Conservation (phyloP, 2,888 invertebrate genomes). For the Biston stratarius region DNA sequence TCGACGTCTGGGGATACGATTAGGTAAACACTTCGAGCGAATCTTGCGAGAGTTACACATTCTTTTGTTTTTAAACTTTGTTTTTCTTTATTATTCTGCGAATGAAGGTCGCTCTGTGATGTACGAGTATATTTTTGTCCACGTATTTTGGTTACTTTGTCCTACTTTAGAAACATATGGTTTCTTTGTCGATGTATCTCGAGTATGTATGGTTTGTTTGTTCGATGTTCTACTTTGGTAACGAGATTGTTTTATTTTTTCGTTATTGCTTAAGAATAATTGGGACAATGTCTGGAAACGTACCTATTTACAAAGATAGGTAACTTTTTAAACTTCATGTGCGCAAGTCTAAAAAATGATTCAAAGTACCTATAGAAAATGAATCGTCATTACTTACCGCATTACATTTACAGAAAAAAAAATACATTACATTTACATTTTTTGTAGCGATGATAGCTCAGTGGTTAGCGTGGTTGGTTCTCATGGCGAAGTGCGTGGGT, state of each 20-base stretch:
- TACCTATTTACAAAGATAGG: background rate
- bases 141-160: background rate
- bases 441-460: background rate
- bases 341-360: too few relatives aligned
- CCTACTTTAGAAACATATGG: background rate
- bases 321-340: background rate
- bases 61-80: constrained; percentile 24
- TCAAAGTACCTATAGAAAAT: too few relatives aligned
- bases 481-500: background rate
- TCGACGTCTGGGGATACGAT: constrained; percentile 23
- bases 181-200: constrained; percentile 8
- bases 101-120: background rate
- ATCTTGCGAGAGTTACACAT: constrained; percentile 24
- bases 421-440: too few relatives aligned
- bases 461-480: too few relatives aligned
- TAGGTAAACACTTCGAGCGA: constrained; percentile 16
- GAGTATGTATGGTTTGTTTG: background rate
- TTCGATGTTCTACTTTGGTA: constrained; percentile 2
- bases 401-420: too few relatives aligned
- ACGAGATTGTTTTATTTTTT: constrained; percentile 4
- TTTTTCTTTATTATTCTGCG: background rate
- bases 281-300: background rate
- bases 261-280: background rate
- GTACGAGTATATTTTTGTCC: background rate
- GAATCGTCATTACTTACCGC: too few relatives aligned